Percentiles rank a stretch among this genome's conserved stretches.
Conservation (phyloP, 1,140 invertebrate species). For the Pogonomyrmex californicus region DNA sequence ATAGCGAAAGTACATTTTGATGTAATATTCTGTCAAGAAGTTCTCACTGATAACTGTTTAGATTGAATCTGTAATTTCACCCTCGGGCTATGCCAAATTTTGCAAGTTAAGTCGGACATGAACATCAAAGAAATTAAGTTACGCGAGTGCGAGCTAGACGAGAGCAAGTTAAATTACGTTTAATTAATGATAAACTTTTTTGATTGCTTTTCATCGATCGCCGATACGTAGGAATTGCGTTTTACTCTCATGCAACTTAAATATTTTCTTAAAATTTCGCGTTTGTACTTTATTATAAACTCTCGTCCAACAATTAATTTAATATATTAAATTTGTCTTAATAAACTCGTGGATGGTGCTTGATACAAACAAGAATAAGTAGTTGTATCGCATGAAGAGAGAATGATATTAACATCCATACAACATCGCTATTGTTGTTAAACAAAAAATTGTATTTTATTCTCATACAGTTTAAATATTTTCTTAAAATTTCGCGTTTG, state of each 20-base stretch:
- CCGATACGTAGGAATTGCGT: background rate
- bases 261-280: conserved; percentile 27
- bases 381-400: too few relatives aligned
- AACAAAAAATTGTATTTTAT: background rate
- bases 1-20: background rate
- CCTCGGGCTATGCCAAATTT: conserved; percentile 43
- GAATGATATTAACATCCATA: too few relatives aligned
- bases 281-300: background rate
- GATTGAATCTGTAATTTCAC: conserved; percentile 57
- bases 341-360: too few relatives aligned
- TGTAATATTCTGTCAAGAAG: background rate
- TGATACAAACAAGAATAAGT: too few relatives aligned
- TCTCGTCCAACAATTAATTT: conserved; percentile 9
- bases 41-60: conserved; percentile 40
- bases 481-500: conserved; percentile 5
- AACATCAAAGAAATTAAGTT: conserved; percentile 61
- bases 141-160: conserved; percentile 27
- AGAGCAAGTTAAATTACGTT: conserved; percentile 51
- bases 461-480: conserved; percentile 27
- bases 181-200: conserved; percentile 54
- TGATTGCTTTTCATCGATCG: conserved; percentile 50
- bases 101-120: conserved; percentile 39
- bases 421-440: too few relatives aligned
- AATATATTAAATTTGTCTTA: conserved; percentile 8
- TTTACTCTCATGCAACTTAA: conserved; percentile 23